Evolutionary conservation across 2,888 invertebrate genomes (phyloP), one percentile per base, ranked within the genome.

Genomic region (Panzeria rudis): DNA sequence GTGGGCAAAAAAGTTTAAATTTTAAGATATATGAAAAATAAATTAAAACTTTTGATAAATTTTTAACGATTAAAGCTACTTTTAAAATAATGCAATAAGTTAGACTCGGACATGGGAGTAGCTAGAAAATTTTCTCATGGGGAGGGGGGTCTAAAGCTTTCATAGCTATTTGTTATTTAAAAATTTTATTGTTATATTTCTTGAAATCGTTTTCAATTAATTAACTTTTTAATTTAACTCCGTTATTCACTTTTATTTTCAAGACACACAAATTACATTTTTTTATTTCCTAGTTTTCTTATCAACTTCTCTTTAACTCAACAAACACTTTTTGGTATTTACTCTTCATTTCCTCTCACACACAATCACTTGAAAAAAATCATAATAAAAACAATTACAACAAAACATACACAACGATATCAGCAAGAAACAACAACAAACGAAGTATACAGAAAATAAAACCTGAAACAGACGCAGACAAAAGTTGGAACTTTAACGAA

Each of bases 341-440:
- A 68, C 52, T 68, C 52, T 68, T 50, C 50, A 35, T 52, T 68
- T 68, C 35, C 68, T 50, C 20, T 35, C 68, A 15, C 68, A 52
- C 32, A 20, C 11, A 20, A 6, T 1, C 13, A 50, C 17, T 50
- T 29, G 20, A 50, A 66, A 17, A 32, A 68, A 25, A n/a, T 56
- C 25, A 32, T 17, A 15, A 17, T 56, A 56, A 38, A 9, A 25
- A 17, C 17, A 47, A 17, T 8, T 47, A 17, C 35, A 61, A 25
- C 25, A 35, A 41, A 23, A 25, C 25, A 38, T 17, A 17, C 8
- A 41, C 2, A 20, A 15, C 47, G 1, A 2, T 7, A 47, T 0
- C 5, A 29, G 6, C 29, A 66, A 47, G 4, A 47, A 59, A 35
- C n/a, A 59, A 6, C n/a, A 0, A 9, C 15, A 25, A 66, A 66